Evolutionary conservation across 1,140 invertebrate species (phyloP).

Genomic region (Cotesia vestalis): DNA sequence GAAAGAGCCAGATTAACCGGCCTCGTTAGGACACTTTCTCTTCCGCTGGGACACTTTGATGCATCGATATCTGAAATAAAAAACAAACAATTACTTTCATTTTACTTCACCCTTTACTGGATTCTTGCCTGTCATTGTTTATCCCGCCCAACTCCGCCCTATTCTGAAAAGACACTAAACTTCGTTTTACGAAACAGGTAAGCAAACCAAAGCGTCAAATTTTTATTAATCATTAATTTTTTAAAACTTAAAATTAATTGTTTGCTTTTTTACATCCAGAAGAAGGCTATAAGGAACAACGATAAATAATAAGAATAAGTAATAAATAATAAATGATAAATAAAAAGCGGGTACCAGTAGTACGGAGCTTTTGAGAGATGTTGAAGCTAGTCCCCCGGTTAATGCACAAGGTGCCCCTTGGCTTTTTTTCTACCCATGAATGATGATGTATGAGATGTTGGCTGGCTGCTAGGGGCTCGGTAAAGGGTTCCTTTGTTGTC

Average conservation of each 20-base stretch:
- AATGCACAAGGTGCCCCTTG: neutral
- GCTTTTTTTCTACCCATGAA: constrained; percentile 52
- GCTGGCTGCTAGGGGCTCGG: constrained; percentile 61
- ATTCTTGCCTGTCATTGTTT: neutral
- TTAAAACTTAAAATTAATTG: too few relatives aligned
- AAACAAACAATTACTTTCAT: neutral
- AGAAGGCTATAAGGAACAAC: neutral
- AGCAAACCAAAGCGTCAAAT: too few relatives aligned
- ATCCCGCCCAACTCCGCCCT: neutral
- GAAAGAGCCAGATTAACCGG: constrained; percentile 62
- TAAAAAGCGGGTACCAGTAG: constrained; percentile 15
- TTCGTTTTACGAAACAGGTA: too few relatives aligned
- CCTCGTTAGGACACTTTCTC: constrained; percentile 12
- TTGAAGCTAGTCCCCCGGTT: constrained; percentile 32
- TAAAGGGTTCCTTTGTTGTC: constrained; percentile 64
- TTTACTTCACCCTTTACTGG: neutral
- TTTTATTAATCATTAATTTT: too few relatives aligned
- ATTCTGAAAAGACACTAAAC: too few relatives aligned
- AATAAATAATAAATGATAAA: constrained; percentile 16
- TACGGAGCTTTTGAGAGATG: neutral
- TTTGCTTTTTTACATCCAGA: too few relatives aligned
- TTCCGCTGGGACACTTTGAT: too few relatives aligned
- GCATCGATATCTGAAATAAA: neutral
- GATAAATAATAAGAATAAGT: neutral
- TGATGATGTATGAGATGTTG: constrained; percentile 66